Evolutionary conservation across 2,113 vertebrate genomes (phyloP).

Genomic region (Nothobranchius kuhntae): DNA sequence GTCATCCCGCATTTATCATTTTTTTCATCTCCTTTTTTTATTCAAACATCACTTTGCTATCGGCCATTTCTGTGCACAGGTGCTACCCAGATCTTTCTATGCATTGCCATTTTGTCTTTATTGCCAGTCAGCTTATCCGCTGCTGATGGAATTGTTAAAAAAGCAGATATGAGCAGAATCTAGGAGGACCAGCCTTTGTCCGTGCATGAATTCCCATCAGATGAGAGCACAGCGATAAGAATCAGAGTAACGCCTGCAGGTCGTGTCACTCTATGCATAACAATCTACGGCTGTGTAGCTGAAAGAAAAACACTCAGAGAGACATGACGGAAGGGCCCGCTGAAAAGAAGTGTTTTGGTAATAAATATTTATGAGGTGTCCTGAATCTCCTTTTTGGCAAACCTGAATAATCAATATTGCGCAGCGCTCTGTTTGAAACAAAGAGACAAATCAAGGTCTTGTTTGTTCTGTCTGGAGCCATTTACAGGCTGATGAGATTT

Average conservation of each 20-base stretch:
- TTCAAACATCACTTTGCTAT: conserved; percentile 69
- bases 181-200: conserved; percentile 71
- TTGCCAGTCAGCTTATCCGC: conserved; percentile 71
- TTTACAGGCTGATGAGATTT: conserved; percentile 43
- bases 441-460: conserved; percentile 66
- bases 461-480: conserved; percentile 57
- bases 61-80: conserved; percentile 68
- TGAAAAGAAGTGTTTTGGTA: conserved; percentile 35
- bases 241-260: conserved; percentile 75
- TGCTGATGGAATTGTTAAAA: conserved; percentile 79
- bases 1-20: conserved; percentile 54
- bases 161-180: conserved; percentile 73
- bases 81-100: conserved; percentile 70
- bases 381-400: conserved; percentile 58
- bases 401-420: conserved; percentile 70
- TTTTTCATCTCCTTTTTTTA: conserved; percentile 54
- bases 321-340: conserved; percentile 27
- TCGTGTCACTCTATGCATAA: conserved; percentile 76
- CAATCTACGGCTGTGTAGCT: conserved; percentile 62
- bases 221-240: conserved; percentile 75
- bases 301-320: conserved; percentile 52
- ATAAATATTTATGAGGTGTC: conserved; percentile 71
- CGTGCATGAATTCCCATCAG: conserved; percentile 73
- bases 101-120: conserved; percentile 70
- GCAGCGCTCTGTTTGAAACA: conserved; percentile 53